Percentiles rank a stretch among this genome's conserved stretches.
Evolutionary conservation across 1,140 invertebrate species (phyloP).

Genomic region (Lepidostoma basale): DNA sequence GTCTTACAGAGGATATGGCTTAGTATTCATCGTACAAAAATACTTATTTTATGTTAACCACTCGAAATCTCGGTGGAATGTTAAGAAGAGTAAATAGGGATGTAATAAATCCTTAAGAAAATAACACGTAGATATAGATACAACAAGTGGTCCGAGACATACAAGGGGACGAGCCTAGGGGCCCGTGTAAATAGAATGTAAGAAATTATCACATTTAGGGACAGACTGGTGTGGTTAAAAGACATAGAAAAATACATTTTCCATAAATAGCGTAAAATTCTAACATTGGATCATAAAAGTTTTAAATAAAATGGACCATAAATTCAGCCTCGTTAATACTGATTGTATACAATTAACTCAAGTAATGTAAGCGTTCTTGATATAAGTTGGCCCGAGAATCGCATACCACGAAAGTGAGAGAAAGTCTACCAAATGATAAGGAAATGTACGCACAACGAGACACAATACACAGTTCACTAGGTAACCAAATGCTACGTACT

Average conservation of each 20-base stretch:
- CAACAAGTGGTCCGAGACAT: conserved; percentile 21
- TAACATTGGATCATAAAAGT: conserved; percentile 39
- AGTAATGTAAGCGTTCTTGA: conserved; percentile 13
- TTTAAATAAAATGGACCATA: conserved; percentile 45
- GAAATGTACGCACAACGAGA: neutral
- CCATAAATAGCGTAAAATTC: conserved; percentile 39
- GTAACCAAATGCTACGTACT: neutral
- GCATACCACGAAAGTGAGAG: neutral
- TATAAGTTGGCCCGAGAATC: conserved; percentile 25
- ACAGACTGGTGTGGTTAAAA: conserved; percentile 43
- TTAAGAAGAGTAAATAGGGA: conserved; percentile 12
- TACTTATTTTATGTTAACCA: neutral
- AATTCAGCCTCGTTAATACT: conserved; percentile 45
- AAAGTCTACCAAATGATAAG: neutral
- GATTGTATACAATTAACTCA: conserved; percentile 40
- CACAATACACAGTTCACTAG: neutral
- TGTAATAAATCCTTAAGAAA: conserved; percentile 13
- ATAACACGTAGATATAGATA: conserved; percentile 17
- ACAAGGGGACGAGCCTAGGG: neutral
- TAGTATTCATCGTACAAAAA: neutral
- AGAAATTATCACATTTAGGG: conserved; percentile 45
- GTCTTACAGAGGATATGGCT: too few species aligned
- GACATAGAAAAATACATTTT: conserved; percentile 45
- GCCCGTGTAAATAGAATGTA: conserved; percentile 24
- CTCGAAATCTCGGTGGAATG: neutral